Evolutionary conservation across 2,113 vertebrate genomes (phyloP).

Genomic region (Labrus mixtus): DNA sequence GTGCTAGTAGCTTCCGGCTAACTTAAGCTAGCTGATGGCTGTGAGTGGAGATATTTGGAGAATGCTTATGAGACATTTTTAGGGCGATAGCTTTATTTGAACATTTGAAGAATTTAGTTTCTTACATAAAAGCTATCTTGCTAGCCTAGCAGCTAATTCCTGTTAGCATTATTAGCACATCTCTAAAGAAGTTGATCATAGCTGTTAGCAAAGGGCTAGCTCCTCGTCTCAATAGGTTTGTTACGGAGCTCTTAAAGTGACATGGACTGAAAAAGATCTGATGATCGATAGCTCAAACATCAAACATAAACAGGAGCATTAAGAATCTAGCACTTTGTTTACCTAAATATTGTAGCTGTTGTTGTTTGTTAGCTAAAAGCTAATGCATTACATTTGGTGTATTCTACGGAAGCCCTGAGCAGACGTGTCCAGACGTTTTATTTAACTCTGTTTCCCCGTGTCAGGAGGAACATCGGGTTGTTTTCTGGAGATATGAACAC

Average conservation of each 20-base stretch:
- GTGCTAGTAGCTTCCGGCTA: slow-evolving; percentile 11
- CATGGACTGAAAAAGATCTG: no score
- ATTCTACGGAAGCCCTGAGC: neutral
- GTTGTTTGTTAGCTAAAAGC: neutral
- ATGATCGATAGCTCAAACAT: neutral
- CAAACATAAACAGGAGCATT: neutral
- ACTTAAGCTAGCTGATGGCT: slow-evolving; percentile 15
- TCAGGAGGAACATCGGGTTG: no score
- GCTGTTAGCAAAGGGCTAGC: neutral
- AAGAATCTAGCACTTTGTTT: neutral
- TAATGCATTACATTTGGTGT: neutral
- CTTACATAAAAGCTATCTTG: no score
- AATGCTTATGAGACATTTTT: no score
- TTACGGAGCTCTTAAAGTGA: no score
- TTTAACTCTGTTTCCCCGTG: no score
- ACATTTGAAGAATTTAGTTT: no score
- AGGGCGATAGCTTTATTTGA: no score
- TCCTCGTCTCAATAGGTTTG: no score
- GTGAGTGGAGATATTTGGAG: neutral
- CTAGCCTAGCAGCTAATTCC: neutral
- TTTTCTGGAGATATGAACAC: no score
- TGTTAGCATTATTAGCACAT: neutral
- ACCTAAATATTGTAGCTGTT: no score
- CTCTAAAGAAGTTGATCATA: neutral
- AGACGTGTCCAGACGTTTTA: no score